Evolutionary conservation across 92 coral and sea anemone genomes (phyloP), one percentile per base, ranked within the genome.

Genomic region (Heliopora coerulea): DNA sequence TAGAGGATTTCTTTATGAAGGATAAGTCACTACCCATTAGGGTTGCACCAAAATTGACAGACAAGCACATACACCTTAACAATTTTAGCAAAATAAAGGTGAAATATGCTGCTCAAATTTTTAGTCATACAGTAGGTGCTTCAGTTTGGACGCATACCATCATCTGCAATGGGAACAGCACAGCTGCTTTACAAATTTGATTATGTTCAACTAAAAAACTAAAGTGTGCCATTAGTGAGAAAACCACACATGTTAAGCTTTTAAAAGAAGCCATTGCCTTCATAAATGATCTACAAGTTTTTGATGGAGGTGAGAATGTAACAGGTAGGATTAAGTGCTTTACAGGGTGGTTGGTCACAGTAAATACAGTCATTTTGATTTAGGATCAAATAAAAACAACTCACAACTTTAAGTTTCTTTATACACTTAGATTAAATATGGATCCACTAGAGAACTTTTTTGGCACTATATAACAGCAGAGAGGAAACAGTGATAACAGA

Each of bases 301-400:
- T 66, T 15, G 20, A 66, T 66, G 73, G 56, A 40, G 17, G n/a
- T 48, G 17, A 41, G 11, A 50, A 66, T 14, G 73, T 61, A 24
- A 74, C 65, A 32, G 56, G 66, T 56, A 59, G 66, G 18, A 74
- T 74, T 56, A 56, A 74, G 50, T 74, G 79, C 68, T 34, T 74
- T 18, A 35, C 37, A 23, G 79, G 79, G 34, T 74, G 79, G 79
- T n/a, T 34, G 56, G 37, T 74, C 46, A 40, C 79, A 33, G 19
- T 74, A 28, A 74, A 56, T 56, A 50, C 79, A 20, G 24, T 59
- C 3, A 35, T 74, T 21, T 24, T 56, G n/a, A 56, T 74, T 26
- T 74, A 68, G 68, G 56, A 74, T 59, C 54, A 56, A 29, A 35
- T 74, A 17, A 56, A 46, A 33, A 27, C 56, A 56, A 74, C 56